Evolutionary conservation across 2,888 invertebrate species (phyloP).

Genomic region (Mythimna vitellina): DNA sequence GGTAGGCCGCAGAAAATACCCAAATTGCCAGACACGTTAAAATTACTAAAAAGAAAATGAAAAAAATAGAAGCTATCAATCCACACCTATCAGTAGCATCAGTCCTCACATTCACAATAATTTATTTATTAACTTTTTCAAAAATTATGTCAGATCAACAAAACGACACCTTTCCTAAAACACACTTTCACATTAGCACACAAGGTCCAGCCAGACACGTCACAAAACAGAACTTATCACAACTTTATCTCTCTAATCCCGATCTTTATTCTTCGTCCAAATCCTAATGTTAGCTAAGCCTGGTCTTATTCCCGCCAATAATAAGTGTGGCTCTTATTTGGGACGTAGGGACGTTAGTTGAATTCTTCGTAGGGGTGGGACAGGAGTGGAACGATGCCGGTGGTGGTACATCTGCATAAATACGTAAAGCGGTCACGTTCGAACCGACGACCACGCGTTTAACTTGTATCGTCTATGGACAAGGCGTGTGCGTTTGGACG

Average conservation of each 20-base stretch:
- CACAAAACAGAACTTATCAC: slow-evolving; percentile 55
- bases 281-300: slow-evolving; percentile 76
- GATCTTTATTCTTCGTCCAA: slow-evolving; percentile 74
- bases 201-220: slow-evolving; percentile 37
- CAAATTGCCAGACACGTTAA: no score
- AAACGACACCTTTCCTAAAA: slow-evolving; percentile 5
- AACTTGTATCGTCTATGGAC: slow-evolving; percentile 81
- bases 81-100: no score
- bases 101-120: no score
- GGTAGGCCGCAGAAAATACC: no score
- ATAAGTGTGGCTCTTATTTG: slow-evolving; percentile 75
- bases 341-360: slow-evolving; percentile 79
- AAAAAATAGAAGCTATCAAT: no score
- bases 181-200: slow-evolving; percentile 35
- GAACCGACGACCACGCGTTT: slow-evolving; percentile 78
- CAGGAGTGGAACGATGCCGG: slow-evolving; percentile 55
- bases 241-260: slow-evolving; percentile 60
- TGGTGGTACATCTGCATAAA: slow-evolving; percentile 85
- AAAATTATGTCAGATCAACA: neutral
- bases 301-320: slow-evolving; percentile 74
- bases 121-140: no score
- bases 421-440: slow-evolving; percentile 87
- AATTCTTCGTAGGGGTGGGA: slow-evolving; percentile 77
- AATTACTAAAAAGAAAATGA: no score
- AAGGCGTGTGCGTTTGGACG: slow-evolving; percentile 62